phyloP scores from a whole-genome alignment of 2,888 invertebrate species.

The Mimumesa dahlbomi region DNA sequence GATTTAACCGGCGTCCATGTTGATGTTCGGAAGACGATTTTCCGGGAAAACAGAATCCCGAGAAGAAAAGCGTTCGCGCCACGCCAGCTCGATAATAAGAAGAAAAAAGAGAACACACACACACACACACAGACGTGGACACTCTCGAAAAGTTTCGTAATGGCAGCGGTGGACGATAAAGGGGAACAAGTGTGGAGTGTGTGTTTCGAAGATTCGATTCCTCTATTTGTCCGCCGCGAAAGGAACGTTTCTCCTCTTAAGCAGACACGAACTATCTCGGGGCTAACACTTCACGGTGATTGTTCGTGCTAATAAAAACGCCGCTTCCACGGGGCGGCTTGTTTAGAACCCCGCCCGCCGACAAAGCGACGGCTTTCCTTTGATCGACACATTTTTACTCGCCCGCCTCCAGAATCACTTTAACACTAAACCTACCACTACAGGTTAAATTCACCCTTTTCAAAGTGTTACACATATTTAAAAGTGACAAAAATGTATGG shows the following conservation, averaged over 20 bases:
- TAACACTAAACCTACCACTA: too few species aligned
- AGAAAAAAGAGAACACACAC: too few species aligned
- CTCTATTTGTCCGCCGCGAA: constrained; percentile 57
- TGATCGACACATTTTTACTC: too few species aligned
- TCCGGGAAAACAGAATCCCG: constrained; percentile 11
- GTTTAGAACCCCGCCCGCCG: neutral
- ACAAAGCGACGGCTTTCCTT: too few species aligned
- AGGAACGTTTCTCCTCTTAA: constrained; percentile 18
- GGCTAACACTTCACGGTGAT: constrained; percentile 62
- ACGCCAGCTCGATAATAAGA: neutral
- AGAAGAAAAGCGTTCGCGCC: neutral
- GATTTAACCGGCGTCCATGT: constrained; percentile 21
- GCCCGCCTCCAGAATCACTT: too few species aligned
- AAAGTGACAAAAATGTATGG: too few species aligned
- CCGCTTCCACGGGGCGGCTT: constrained; percentile 23
- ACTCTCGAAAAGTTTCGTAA: constrained; percentile 26
- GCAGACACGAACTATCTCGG: constrained; percentile 20
- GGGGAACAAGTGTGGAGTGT: constrained; percentile 2
- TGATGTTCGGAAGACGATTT: constrained; percentile 28
- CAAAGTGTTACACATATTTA: too few species aligned
- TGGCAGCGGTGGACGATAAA: constrained; percentile 29
- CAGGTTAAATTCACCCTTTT: too few species aligned
- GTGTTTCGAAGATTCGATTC: constrained; percentile 66
- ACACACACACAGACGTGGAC: too few species aligned
- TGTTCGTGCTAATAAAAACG: constrained; percentile 59